Conservation (phyloP, 2,113 vertebrate species). For the Hemibagrus wyckioides region DNA sequence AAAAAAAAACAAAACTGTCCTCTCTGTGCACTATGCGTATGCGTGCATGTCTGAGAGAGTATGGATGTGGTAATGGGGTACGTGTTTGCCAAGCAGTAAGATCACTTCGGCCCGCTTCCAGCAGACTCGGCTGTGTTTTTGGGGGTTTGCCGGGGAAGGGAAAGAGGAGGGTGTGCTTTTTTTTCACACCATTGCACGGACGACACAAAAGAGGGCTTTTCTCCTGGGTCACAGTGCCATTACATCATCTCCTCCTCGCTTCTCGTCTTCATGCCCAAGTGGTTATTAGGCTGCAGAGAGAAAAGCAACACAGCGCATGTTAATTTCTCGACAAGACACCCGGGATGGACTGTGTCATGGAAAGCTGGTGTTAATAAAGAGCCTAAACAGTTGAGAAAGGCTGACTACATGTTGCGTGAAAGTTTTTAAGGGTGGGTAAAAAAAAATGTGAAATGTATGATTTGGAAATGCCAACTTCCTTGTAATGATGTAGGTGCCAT, state of each 20-base stretch:
- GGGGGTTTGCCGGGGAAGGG: slow-evolving; percentile 48
- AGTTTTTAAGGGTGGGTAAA: background rate
- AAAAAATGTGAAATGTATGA: slow-evolving; percentile 24
- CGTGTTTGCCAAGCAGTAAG: slow-evolving; percentile 41
- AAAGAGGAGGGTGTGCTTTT: slow-evolving; percentile 30
- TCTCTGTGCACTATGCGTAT: slow-evolving; percentile 24
- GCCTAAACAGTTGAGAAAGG: background rate
- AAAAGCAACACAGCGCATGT: background rate
- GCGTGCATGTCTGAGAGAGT: slow-evolving; percentile 6
- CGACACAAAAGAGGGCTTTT: slow-evolving; percentile 74
- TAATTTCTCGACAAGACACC: slow-evolving; percentile 13
- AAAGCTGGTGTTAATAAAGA: slow-evolving; percentile 20
- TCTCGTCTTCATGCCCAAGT: slow-evolving; percentile 66
- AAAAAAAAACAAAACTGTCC: background rate
- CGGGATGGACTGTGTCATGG: background rate
- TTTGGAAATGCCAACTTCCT: slow-evolving; percentile 44
- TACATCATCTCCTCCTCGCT: slow-evolving; percentile 79
- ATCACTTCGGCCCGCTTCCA: slow-evolving; percentile 69
- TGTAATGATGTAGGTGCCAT: slow-evolving; percentile 28
- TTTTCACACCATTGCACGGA: slow-evolving; percentile 68
- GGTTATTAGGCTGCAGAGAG: slow-evolving; percentile 54
- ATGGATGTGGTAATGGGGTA: slow-evolving; percentile 28
- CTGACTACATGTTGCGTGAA: background rate
- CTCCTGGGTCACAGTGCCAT: slow-evolving; percentile 66
- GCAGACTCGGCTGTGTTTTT: slow-evolving; percentile 26